Conservation (phyloP, 2,797 vertebrate genomes). For the Sebastes kiyomatsui region DNA sequence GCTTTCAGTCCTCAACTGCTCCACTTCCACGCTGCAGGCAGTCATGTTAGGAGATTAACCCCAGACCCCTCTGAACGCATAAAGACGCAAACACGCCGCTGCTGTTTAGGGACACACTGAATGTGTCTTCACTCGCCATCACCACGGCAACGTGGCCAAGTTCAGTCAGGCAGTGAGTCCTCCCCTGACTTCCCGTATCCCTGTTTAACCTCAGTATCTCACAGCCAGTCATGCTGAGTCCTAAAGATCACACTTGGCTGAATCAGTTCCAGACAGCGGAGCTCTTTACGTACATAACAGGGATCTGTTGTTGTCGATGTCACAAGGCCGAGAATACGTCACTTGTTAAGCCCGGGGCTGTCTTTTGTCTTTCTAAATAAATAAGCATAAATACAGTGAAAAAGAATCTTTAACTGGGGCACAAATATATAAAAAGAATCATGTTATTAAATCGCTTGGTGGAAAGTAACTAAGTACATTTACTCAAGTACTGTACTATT, state of each 20-base stretch:
- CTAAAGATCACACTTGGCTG: conserved; percentile 28
- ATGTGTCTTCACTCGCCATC: conserved; percentile 32
- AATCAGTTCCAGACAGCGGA: conserved; percentile 2
- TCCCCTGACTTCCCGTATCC: background rate
- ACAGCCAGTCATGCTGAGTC: conserved; percentile 1
- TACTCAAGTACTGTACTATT: background rate
- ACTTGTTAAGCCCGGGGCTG: background rate
- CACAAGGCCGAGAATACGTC: conserved; percentile 2
- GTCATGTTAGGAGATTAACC: conserved; percentile 29
- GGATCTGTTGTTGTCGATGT: conserved; percentile 19
- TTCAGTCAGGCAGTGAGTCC: conserved; percentile 47
- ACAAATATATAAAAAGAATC: background rate
- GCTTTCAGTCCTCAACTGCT: conserved; percentile 5
- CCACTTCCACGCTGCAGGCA: background rate
- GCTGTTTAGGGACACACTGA: background rate
- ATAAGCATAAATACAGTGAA: background rate
- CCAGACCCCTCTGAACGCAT: conserved; percentile 4
- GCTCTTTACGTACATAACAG: conserved; percentile 25
- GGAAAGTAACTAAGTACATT: too few species aligned
- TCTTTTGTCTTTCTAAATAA: background rate
- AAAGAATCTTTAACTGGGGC: background rate
- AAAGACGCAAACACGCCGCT: conserved; percentile 1
- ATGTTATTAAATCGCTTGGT: background rate
- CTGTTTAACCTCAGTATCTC: conserved; percentile 33
- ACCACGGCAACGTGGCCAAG: conserved; percentile 54